These are phyloP conservation scores for Zoanthus solanderi DNA, from an alignment of 92 coral and sea anemone species.

Conservation along the genomic window DNA sequence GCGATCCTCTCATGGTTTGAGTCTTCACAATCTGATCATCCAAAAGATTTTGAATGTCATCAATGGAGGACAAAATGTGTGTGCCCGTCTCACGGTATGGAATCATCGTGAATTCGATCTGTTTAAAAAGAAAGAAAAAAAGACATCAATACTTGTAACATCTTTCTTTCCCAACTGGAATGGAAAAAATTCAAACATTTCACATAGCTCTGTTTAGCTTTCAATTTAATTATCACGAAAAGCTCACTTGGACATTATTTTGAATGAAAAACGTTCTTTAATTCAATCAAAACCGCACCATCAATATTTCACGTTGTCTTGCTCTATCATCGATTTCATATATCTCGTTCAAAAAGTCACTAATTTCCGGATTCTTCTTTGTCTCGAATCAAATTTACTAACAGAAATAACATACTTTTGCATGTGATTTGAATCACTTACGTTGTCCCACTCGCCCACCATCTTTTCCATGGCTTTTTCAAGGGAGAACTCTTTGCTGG, in stretches of 20 bases:
- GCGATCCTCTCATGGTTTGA: slow-evolving; percentile 99
- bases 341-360: too few relatives aligned
- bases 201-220: too few relatives aligned
- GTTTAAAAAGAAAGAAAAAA: not conserved
- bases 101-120: slow-evolving; percentile 96
- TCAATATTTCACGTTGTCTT: too few relatives aligned
- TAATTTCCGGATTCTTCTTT: too few relatives aligned
- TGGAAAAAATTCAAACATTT: not conserved
- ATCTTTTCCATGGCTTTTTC: slow-evolving; percentile 99
- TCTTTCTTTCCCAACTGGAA: not conserved
- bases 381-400: too few relatives aligned
- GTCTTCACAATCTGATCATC: slow-evolving; percentile 99
- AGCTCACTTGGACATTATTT: too few relatives aligned
- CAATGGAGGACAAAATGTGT: slow-evolving; percentile 93
- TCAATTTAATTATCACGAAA: not conserved
- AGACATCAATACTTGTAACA: not conserved
- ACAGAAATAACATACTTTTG: too few relatives aligned
- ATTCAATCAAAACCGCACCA: too few relatives aligned
- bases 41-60: slow-evolving; percentile 95
- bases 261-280: too few relatives aligned
- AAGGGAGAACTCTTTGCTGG: slow-evolving; percentile 99
- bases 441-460: slow-evolving; percentile 98
- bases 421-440: slow-evolving; percentile 29
- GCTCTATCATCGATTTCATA: too few relatives aligned
- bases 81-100: slow-evolving; percentile 99